Evolutionary conservation across 53 echinoderm and acorn worm genomes (phyloP), one percentile per base, ranked within the genome.

Genomic region (Arbacia lixula): DNA sequence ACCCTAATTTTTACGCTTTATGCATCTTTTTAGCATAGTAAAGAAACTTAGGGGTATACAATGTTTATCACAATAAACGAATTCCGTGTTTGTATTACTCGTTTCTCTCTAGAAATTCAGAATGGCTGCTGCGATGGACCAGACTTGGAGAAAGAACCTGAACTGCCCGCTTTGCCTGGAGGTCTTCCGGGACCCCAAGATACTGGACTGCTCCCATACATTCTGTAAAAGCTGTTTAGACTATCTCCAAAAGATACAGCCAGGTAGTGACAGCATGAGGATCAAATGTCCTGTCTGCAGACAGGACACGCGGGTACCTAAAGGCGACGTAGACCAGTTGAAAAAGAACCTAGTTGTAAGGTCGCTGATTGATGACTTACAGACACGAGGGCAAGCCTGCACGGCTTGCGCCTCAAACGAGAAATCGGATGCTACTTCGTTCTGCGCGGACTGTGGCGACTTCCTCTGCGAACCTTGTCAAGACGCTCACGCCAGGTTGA

Each of bases 141-240:
- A n/a, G n/a, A n/a, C n/a, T n/a, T n/a, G n/a, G n/a, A n/a, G n/a
- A n/a, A n/a, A n/a, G n/a, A n/a, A n/a, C n/a, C n/a, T n/a, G n/a
- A n/a, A n/a, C n/a, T n/a, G n/a, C n/a, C n/a, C n/a, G n/a, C n/a
- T n/a, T n/a, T n/a, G n/a, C n/a, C n/a, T n/a, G n/a, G n/a, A n/a
- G n/a, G n/a, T n/a, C n/a, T n/a, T n/a, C n/a, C n/a, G n/a, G 27
- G 71, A 71, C 2, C 71, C 71, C 26, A 71, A 49, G 71, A 43
- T 29, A 41, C 30, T 71, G 49, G 2, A 41, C 31, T 71, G 71
- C 50, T 71, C 71, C 71, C 71, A 71, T 29, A 27, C 71, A 3
- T 71, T 71, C 71, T 71, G 71, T 12, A 41, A 29, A 29, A 46
- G 28, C 26, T 71, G 71, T 71, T 30, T 71, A 12, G 51, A 71